Evolutionary conservation across 2,888 invertebrate genomes (phyloP), one percentile per base, ranked within the genome.

Genomic region (Drosophila putrida): DNA sequence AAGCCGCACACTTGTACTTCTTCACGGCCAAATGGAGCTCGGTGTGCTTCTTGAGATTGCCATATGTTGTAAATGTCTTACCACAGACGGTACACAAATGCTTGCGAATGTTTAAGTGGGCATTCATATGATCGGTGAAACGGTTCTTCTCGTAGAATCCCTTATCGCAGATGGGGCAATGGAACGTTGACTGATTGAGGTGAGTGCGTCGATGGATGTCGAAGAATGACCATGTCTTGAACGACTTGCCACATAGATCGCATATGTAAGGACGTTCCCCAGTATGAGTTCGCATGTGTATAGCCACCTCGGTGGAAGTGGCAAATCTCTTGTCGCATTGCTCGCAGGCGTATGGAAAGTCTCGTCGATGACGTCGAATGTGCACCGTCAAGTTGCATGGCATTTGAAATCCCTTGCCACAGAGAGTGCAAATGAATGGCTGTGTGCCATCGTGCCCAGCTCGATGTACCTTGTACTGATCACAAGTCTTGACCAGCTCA

Each of bases 201-300:
- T 90, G 90, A 4, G 82, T 81, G 6, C 91, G 85, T 0, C 83
- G 82, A 55, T 90, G 90, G 4, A 90, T 89, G 15, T 90, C 84
- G 41, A 89, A 90, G 75, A 91, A 90, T 0, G 90, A 91, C 90
- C 90, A 91, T 0, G 90, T 91, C 63, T 90, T 91, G 39, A 90
- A 90, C 8, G 89, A 82, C 62, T 90, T 91, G 38, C 87, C 86
- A 27, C 90, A 90, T n/a, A 86, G 61, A 55, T 90, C 88, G 50
- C 90, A 90, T 2, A 86, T 78, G 36, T 90, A 90, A 4, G 90
- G 90, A 0, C 90, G 80, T 39, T 91, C 91, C 4, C 91, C 91
- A 0, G 90, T 90, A 51, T 90, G 90, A 0, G 77, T 82, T 15
- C 90, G 89, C 83, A 87, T 81, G 15, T 90, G 90, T n/a, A 91